Evolutionary conservation across 2,888 invertebrate species (phyloP).

Genomic region (Dioctria rufipes): DNA sequence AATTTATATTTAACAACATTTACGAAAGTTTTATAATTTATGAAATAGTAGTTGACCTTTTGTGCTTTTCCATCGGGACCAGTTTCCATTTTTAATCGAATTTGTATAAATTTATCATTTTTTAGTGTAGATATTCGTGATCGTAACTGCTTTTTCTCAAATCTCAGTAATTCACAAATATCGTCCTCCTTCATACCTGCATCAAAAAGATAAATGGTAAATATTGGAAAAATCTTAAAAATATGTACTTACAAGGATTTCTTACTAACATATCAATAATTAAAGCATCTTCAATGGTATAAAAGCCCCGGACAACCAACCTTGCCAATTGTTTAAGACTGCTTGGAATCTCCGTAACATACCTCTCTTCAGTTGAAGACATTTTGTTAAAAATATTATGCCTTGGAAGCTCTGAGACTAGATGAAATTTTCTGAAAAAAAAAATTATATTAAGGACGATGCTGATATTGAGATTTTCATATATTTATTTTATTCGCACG

Average conservation of each 20-base stretch:
- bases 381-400: constrained; percentile 3
- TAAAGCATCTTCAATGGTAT: constrained; percentile 92
- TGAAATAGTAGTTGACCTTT: constrained; percentile 97
- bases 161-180: constrained; percentile 90
- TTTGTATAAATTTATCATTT: constrained; percentile 95
- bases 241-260: constrained; percentile 82
- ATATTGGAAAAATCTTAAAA: neutral
- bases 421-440: neutral
- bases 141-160: constrained; percentile 94
- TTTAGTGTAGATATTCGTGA: constrained; percentile 88
- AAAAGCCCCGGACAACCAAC: constrained; percentile 93
- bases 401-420: constrained; percentile 1
- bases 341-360: constrained; percentile 93
- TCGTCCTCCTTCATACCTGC: constrained; percentile 90
- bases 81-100: constrained; percentile 94
- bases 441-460: neutral
- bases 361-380: constrained; percentile 78
- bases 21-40: constrained; percentile 97
- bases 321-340: constrained; percentile 93
- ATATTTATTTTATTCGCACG: too few relatives aligned
- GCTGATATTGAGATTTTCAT: too few relatives aligned
- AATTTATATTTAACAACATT: constrained; percentile 98
- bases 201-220: neutral
- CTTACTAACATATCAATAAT: constrained; percentile 96
- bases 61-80: constrained; percentile 94